Percentiles rank a stretch among this genome's conserved stretches.
Evolutionary conservation across 2,888 invertebrate genomes (phyloP).

Genomic region (Diplolepis rosae): DNA sequence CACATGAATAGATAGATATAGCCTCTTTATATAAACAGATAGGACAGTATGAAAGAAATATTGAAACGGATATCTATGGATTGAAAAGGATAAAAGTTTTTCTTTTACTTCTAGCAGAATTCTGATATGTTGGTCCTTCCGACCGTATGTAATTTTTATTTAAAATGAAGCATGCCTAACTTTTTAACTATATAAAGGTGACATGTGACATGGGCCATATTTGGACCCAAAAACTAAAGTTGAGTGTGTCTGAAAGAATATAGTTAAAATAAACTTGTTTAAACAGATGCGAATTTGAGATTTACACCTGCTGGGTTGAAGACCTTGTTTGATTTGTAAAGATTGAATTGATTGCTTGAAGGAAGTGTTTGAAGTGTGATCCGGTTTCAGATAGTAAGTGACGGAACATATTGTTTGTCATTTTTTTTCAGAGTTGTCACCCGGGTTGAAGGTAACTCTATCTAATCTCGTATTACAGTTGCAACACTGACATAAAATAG

Average conservation of each 20-base stretch:
- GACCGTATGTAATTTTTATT: too few species aligned
- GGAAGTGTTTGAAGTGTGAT: neutral
- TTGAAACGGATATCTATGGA: too few species aligned
- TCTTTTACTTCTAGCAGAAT: too few species aligned
- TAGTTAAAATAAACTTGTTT: slow-evolving; percentile 4
- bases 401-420: neutral
- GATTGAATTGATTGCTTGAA: neutral
- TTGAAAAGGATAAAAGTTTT: too few species aligned
- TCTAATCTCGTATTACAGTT: slow-evolving; percentile 1
- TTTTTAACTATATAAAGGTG: too few species aligned
- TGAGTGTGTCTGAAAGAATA: neutral
- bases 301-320: neutral
- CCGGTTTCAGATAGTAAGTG: neutral
- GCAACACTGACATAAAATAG: neutral
- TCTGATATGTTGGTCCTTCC: too few species aligned
- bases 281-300: slow-evolving; percentile 6
- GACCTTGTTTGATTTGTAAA: neutral
- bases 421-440: neutral
- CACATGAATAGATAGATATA: too few species aligned
- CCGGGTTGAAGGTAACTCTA: neutral
- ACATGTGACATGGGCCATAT: too few species aligned
- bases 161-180: too few species aligned
- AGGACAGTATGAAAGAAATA: too few species aligned
- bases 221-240: neutral
- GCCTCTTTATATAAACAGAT: too few species aligned